Base-by-base conservation (phyloP, 2,797 vertebrate genomes). In the Brachyalestes nurse region DNA sequence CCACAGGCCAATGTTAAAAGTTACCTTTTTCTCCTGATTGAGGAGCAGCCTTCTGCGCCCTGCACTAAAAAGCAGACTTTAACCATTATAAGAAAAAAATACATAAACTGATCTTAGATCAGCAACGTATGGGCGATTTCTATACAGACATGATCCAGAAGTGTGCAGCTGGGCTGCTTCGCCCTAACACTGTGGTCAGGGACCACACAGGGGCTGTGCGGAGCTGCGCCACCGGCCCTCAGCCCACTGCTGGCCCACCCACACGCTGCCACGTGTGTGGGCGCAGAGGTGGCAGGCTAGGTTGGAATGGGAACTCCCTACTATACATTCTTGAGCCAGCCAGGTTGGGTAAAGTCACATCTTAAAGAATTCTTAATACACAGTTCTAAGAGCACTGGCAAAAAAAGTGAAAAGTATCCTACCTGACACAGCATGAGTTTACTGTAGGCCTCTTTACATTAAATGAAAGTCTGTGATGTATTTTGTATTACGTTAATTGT, bases 181-280 rank as follows among this genome's bases (percentile, higher is more conserved):
- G 60, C 61, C 58, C n/a, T 62, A 38, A 70, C 10, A 34, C 74
- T 65, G 73, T 60, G 82, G 80, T 72, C 60, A 25, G 25, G 75
- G 83, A 86, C 83, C 85, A 83, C 85, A 86, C 80, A 83, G 66
- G 70, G 61, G 69, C 62, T 42, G 38, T 57, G 67, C 62, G 64
- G 57, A 23, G 45, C 38, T 62, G 49, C 25, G 61, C 25, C 65
- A 57, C 55, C 42, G 42, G 45, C 61, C 69, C 65, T 60, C 58
- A 64, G 61, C 25, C 66, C 70, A 62, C 51, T 8, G 47, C 57
- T 7, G 40, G 75, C 75, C 81, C 75, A 81, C 72, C 55, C 79
- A 74, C 78, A 73, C 23, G 21, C 67, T 82, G 80, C 73, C 57
- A 61, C 42, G 79, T 81, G 82, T 81, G 75, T 82, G 69, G 72